Conservation (phyloP, 2,888 invertebrate genomes). For the Phengaris alcon region DNA sequence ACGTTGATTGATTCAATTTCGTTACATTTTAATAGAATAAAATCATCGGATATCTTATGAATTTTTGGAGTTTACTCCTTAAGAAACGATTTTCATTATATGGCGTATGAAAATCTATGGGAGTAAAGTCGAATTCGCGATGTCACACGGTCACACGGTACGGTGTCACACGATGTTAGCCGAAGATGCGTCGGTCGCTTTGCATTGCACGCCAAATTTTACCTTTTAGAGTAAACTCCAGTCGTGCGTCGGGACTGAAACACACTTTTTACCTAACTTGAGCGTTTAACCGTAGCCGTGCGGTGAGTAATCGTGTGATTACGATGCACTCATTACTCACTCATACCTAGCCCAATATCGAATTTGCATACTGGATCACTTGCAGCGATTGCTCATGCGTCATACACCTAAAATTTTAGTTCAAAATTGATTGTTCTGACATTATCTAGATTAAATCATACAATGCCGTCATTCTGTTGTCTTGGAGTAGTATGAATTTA, state of each 20-base stretch:
- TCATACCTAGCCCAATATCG: constrained; percentile 13
- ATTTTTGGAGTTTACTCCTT: no score
- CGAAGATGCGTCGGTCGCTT: no score
- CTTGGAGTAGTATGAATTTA: neutral
- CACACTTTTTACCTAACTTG: neutral
- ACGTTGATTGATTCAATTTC: neutral
- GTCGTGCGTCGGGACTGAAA: no score
- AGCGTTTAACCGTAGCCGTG: constrained; percentile 8
- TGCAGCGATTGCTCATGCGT: neutral
- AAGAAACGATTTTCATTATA: no score
- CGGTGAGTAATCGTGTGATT: constrained; percentile 13
- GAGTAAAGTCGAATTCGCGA: no score
- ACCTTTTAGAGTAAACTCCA: no score
- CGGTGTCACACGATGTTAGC: no score
- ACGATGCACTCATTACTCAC: constrained; percentile 17
- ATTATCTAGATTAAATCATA: constrained; percentile 15
- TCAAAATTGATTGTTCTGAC: constrained; percentile 16
- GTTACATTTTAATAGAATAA: neutral
- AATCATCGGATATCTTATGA: neutral
- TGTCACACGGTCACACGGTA: no score
- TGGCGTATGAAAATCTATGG: no score
- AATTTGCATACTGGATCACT: constrained; percentile 11
- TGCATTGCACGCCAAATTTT: no score
- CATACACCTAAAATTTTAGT: constrained; percentile 3
- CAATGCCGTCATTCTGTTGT: neutral